These are phyloP conservation scores for Ethmia dodecea DNA, from an alignment of 2,888 invertebrate species.

Conservation along the genomic window DNA sequence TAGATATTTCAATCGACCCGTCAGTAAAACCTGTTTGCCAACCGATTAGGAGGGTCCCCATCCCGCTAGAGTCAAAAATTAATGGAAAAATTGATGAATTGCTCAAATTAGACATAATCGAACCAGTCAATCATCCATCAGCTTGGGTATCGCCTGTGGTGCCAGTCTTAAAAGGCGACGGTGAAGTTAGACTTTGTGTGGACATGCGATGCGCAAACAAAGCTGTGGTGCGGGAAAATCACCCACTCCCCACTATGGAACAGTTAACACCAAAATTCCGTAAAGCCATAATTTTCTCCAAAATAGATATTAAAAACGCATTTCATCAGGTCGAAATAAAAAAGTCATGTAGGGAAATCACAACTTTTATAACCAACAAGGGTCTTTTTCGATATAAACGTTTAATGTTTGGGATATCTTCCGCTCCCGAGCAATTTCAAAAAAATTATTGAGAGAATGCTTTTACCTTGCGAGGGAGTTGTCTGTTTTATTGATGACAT, in stretches of 20 bases:
- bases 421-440: conserved; percentile 31
- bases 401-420: conserved; percentile 34
- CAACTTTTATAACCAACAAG: conserved; percentile 19
- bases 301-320: conserved; percentile 19
- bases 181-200: conserved; percentile 7
- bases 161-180: conserved; percentile 8
- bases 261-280: conserved; percentile 22
- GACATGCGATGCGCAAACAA: conserved; percentile 15
- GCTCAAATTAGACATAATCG: conserved; percentile 15
- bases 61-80: conserved; percentile 18
- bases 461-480: conserved; percentile 20
- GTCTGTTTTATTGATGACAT: conserved; percentile 28
- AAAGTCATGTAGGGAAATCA: conserved; percentile 14
- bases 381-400: conserved; percentile 32
- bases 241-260: conserved; percentile 20
- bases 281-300: conserved; percentile 16
- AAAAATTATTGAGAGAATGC: conserved; percentile 29
- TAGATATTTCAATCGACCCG: conserved; percentile 18
- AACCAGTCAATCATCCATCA: conserved; percentile 14
- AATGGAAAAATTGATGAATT: conserved; percentile 15
- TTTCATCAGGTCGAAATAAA: conserved; percentile 18
- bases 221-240: conserved; percentile 18
- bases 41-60: conserved; percentile 15
- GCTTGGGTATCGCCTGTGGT: conserved; percentile 18
- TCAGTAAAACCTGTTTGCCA: conserved; percentile 16